Evolutionary conservation across 2,797 vertebrate species (phyloP).

Genomic region (Chelon labrosus): DNA sequence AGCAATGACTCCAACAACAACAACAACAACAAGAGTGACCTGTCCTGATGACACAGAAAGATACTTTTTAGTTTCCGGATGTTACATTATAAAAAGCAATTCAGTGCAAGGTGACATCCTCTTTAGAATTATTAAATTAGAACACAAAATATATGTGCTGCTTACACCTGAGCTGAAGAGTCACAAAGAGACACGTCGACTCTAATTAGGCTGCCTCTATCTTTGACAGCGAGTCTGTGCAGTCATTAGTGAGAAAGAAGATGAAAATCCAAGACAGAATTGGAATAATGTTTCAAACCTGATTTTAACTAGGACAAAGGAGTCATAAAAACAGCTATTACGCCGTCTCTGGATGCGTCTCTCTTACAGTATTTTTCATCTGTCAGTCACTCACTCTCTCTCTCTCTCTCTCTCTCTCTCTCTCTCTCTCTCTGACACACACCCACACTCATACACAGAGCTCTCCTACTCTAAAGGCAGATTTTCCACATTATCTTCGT

Average conservation of each 20-base stretch:
- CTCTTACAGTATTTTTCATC: conserved; percentile 27
- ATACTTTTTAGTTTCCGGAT: conserved; percentile 16
- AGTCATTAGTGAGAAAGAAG: conserved; percentile 48
- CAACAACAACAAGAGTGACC: conserved; percentile 41
- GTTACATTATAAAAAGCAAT: conserved; percentile 23
- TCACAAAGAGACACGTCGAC: conserved; percentile 47
- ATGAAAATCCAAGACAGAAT: conserved; percentile 32
- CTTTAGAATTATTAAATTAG: conserved; percentile 36
- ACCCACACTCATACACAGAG: conserved; percentile 43
- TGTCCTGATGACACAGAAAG: conserved; percentile 24
- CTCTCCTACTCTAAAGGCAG: conserved; percentile 50
- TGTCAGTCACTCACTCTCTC: conserved; percentile 19
- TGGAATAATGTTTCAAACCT: conserved; percentile 51
- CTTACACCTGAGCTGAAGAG: conserved; percentile 48
- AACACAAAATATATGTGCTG: conserved; percentile 4
- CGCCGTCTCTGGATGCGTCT: conserved; percentile 30
- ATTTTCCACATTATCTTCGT: conserved; percentile 41
- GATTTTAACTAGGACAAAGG: conserved; percentile 53
- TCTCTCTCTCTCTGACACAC: background rate
- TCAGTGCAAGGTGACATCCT: conserved; percentile 33
- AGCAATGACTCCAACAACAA: conserved; percentile 58
- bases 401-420: too few species aligned
- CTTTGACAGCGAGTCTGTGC: conserved; percentile 47
- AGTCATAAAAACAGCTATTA: conserved; percentile 54
- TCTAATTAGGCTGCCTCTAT: conserved; percentile 56